phyloP scores from a whole-genome alignment of 2,113 vertebrate species.

The Trogon surrucura region DNA sequence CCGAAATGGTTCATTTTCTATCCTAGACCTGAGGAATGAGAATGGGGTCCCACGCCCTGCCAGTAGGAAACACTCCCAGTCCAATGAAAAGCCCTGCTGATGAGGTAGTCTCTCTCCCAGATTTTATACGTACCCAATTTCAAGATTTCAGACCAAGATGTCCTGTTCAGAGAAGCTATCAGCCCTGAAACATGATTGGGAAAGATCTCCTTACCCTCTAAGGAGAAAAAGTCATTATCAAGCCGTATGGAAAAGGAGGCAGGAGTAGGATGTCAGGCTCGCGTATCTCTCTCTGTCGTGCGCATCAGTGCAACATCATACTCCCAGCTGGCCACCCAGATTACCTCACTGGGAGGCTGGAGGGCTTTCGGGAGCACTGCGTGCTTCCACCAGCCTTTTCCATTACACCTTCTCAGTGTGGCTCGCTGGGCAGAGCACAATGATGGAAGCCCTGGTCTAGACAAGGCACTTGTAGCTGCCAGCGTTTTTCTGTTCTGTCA shows the following conservation, averaged over 20 bases:
- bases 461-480: neutral
- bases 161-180: conserved; percentile 1
- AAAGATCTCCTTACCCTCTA: conserved; percentile 35
- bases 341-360: neutral
- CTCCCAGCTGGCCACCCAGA: conserved; percentile 5
- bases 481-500: neutral
- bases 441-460: neutral
- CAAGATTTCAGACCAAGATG: conserved; percentile 25
- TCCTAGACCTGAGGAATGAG: neutral
- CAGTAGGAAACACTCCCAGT: neutral
- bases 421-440: neutral
- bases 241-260: neutral
- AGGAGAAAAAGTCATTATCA: conserved; percentile 17
- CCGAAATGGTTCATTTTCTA: neutral
- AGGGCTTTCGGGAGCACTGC: neutral
- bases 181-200: conserved; percentile 16
- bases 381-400: neutral
- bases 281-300: neutral
- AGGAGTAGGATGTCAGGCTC: conserved; percentile 20
- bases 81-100: neutral
- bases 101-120: neutral
- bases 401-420: neutral
- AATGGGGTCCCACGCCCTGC: neutral
- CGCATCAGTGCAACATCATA: conserved; percentile 37
- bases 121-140: neutral